These are phyloP conservation scores for Euplagia quadripunctaria DNA, from an alignment of 2,888 invertebrate genomes.

Conservation along the genomic window DNA sequence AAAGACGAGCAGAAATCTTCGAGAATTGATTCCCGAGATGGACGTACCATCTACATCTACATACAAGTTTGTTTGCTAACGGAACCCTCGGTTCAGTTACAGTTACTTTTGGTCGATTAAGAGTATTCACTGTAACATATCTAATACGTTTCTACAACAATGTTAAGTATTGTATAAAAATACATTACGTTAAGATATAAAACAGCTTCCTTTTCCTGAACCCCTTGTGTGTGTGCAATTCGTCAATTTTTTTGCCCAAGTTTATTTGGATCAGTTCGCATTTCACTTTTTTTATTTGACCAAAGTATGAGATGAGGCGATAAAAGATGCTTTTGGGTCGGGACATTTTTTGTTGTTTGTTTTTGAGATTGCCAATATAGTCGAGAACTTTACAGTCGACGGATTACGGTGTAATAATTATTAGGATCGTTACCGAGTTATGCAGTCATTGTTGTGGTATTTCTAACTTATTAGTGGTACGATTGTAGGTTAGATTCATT, in stretches of 20 bases:
- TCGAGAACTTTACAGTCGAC: neutral
- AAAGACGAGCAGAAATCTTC: too few relatives aligned
- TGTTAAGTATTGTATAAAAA: neutral
- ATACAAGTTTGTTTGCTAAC: too few relatives aligned
- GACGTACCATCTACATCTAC: too few relatives aligned
- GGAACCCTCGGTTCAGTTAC: too few relatives aligned
- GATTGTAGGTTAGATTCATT: slow-evolving; percentile 15
- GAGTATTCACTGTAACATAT: too few relatives aligned
- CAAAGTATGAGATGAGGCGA: slow-evolving; percentile 16
- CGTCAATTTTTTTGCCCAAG: slow-evolving; percentile 19
- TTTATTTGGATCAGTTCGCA: slow-evolving; percentile 10
- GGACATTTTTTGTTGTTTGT: slow-evolving; percentile 15
- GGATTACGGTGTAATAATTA: neutral
- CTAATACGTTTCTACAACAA: too few relatives aligned
- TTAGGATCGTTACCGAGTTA: neutral
- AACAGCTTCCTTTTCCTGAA: slow-evolving; percentile 8
- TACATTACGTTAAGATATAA: neutral
- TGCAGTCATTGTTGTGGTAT: neutral
- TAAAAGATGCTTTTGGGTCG: slow-evolving; percentile 10
- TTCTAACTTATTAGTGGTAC: neutral
- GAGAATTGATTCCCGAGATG: too few relatives aligned
- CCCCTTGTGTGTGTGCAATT: slow-evolving; percentile 15
- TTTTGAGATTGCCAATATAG: slow-evolving; percentile 9
- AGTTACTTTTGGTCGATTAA: too few relatives aligned
- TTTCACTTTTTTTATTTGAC: slow-evolving; percentile 20